A percentile compares a stretch with the other conserved stretches of the same genome.
These are phyloP conservation scores for Tetropium fuscum DNA, from an alignment of 2,888 invertebrate species.

Conservation along the genomic window DNA sequence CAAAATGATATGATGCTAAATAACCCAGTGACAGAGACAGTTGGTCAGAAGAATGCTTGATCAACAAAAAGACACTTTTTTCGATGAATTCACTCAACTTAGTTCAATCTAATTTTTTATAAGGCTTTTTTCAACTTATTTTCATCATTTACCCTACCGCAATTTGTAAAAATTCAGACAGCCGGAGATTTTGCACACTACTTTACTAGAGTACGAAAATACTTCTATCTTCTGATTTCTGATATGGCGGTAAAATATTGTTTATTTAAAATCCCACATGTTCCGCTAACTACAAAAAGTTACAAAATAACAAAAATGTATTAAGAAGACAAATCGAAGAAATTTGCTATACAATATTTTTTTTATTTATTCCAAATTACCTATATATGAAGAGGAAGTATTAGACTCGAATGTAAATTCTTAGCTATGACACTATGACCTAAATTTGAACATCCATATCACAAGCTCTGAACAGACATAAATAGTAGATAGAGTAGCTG, in stretches of 20 bases:
- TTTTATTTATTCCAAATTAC: no score
- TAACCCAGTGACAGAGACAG: conserved; percentile 48
- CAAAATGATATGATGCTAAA: conserved; percentile 36
- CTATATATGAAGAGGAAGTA: no score
- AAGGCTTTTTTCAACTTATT: conserved; percentile 19
- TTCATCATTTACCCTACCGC: conserved; percentile 34
- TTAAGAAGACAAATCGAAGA: no score
- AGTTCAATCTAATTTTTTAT: conserved; percentile 32
- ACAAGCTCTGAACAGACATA: no score
- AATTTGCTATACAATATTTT: no score
- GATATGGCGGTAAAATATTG: conserved; percentile 50
- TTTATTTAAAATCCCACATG: conserved; percentile 36
- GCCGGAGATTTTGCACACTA: conserved; percentile 42
- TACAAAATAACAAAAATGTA: no score
- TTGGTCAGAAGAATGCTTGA: conserved; percentile 51
- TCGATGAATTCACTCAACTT: conserved; percentile 32
- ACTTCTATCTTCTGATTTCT: conserved; percentile 38
- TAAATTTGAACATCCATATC: no score
- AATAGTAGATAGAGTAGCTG: no score
- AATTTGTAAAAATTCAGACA: conserved; percentile 44
- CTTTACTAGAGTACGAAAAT: conserved; percentile 24
- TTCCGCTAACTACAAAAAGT: no score
- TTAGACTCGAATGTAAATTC: no score
- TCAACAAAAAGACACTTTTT: conserved; percentile 45
- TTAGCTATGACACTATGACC: no score